phyloP scores from a whole-genome alignment of 2,797 vertebrate species.

The Glyptemys insculpta region DNA sequence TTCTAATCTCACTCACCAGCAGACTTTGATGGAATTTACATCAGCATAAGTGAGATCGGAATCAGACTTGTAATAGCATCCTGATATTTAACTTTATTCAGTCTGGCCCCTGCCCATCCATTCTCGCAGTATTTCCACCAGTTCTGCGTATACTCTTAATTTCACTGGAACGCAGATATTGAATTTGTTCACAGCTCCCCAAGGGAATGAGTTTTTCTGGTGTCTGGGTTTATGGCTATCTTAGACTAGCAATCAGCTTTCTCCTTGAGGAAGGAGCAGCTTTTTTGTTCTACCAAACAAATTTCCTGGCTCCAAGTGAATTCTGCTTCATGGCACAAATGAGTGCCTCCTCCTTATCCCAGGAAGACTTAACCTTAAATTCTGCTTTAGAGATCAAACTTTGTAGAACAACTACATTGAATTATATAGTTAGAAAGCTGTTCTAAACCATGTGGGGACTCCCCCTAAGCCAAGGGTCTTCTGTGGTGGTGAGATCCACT shows the following conservation, averaged over 20 bases:
- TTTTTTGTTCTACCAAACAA: background rate
- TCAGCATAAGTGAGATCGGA: background rate
- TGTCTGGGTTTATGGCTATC: background rate
- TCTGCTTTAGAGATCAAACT: background rate
- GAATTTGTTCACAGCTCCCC: background rate
- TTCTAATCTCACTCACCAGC: background rate
- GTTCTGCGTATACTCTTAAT: background rate
- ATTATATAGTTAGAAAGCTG: background rate
- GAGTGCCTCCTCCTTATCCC: background rate
- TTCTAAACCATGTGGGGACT: background rate
- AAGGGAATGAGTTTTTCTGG: background rate
- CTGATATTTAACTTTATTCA: background rate
- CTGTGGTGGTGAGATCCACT: background rate
- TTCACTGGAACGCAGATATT: background rate
- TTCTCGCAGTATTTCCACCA: background rate
- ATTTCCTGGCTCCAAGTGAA: background rate
- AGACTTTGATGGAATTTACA: background rate
- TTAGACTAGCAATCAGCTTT: accelerated
- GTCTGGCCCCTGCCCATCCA: background rate
- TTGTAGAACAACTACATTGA: background rate
- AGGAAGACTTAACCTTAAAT: background rate
- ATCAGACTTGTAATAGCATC: background rate
- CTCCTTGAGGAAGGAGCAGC: background rate
- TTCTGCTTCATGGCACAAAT: background rate
- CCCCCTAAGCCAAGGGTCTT: background rate